Evolutionary conservation across 2,113 vertebrate species (phyloP).

Genomic region (Corythaixoides concolor): DNA sequence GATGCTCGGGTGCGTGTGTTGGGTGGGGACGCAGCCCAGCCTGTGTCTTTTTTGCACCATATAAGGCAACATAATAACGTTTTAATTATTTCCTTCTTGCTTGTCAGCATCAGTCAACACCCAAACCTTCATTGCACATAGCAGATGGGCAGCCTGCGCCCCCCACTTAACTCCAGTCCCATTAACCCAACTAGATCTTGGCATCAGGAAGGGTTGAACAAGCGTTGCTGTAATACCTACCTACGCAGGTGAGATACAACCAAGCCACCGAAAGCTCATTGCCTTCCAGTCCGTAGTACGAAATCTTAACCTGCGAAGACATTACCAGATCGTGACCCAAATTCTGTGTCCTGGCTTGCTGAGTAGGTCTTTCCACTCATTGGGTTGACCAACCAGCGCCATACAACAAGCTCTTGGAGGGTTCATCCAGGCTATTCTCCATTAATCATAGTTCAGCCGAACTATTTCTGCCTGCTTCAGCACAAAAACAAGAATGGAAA

Average conservation of each 20-base stretch:
- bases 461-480: not conserved
- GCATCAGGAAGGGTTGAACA: not conserved
- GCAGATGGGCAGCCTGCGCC: not conserved
- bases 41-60: not conserved
- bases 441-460: not conserved
- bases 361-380: not conserved
- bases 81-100: slow-evolving; percentile 24
- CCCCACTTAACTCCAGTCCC: not conserved
- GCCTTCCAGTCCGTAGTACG: slow-evolving; percentile 49
- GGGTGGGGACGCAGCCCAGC: not conserved
- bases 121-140: not conserved
- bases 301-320: slow-evolving; percentile 70
- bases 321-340: not conserved
- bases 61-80: not conserved
- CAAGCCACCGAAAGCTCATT: slow-evolving; percentile 34
- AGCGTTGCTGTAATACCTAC: slow-evolving; percentile 50
- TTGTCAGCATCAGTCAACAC: not conserved
- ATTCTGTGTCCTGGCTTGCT: accelerated
- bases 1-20: accelerated
- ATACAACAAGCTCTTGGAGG: not conserved
- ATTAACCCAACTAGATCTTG: not conserved
- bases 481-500: accelerated
- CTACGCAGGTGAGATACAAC: slow-evolving; percentile 72
- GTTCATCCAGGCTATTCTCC: not conserved
- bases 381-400: not conserved